phyloP scores from a whole-genome alignment of 2,113 vertebrate genomes.

The Panthera uncia region DNA sequence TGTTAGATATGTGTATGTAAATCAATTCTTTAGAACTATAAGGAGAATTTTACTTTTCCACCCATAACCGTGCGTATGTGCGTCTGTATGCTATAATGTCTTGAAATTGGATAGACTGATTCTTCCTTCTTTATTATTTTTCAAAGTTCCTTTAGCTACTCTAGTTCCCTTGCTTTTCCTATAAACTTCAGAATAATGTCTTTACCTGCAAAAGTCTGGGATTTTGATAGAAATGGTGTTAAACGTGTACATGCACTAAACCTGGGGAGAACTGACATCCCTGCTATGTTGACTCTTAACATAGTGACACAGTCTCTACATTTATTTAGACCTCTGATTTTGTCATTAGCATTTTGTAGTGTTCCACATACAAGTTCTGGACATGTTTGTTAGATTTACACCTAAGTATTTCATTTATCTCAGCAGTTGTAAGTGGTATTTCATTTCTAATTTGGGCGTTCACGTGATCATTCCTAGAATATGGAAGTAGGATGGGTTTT shows the following conservation, averaged over 20 bases:
- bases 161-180: not conserved
- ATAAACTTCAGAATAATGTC: not conserved
- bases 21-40: not conserved
- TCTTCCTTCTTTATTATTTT: not conserved
- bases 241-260: not conserved
- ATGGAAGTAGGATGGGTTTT: not conserved
- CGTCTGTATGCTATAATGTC: not conserved
- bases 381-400: not conserved
- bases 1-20: not conserved
- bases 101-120: not conserved
- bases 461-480: not conserved
- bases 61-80: not conserved
- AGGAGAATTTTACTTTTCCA: not conserved
- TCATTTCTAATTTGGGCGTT: not conserved
- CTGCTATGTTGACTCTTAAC: not conserved
- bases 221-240: not conserved
- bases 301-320: not conserved
- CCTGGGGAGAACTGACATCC: not conserved
- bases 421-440: not conserved
- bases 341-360: not conserved
- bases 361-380: not conserved
- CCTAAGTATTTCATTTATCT: not conserved
- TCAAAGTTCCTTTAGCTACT: not conserved
- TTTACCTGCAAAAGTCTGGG: not conserved
- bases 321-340: not conserved